These are phyloP conservation scores for Ophion obscuratus DNA, from an alignment of 2,888 invertebrate species.

Conservation along the genomic window DNA sequence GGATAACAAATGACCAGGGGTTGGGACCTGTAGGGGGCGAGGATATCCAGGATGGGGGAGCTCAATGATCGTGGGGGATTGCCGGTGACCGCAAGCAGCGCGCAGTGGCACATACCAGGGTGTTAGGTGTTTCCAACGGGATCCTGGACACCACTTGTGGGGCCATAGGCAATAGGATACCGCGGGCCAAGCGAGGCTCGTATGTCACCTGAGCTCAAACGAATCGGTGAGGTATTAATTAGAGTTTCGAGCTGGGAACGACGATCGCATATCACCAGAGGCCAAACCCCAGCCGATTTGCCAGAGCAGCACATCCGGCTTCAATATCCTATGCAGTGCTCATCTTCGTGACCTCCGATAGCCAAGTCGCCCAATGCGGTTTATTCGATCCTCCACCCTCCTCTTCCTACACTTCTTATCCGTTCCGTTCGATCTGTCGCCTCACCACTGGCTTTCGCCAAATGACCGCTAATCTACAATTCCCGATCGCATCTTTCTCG, in stretches of 20 bases:
- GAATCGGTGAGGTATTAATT: slow-evolving; percentile 83
- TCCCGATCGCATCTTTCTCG: slow-evolving; percentile 25
- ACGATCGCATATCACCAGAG: slow-evolving; percentile 83
- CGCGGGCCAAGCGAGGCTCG: slow-evolving; percentile 77
- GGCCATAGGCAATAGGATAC: slow-evolving; percentile 21
- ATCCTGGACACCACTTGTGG: slow-evolving; percentile 75
- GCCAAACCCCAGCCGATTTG: slow-evolving; percentile 46
- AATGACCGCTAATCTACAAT: slow-evolving; percentile 37
- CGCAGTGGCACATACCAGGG: slow-evolving; percentile 35
- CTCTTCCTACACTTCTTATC: slow-evolving; percentile 5
- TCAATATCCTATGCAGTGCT: background rate
- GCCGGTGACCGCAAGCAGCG: slow-evolving; percentile 29
- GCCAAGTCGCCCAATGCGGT: background rate
- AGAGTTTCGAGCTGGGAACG: slow-evolving; percentile 82
- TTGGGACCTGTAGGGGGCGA: slow-evolving; percentile 72
- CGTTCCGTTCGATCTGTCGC: slow-evolving; percentile 17
- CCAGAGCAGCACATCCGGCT: slow-evolving; percentile 14
- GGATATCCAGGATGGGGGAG: slow-evolving; percentile 1
- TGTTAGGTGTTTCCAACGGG: slow-evolving; percentile 77
- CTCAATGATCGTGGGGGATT: slow-evolving; percentile 49
- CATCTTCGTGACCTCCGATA: slow-evolving; percentile 14
- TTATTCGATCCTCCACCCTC: background rate
- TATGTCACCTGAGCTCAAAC: slow-evolving; percentile 83
- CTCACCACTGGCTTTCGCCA: background rate
- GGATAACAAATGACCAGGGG: slow-evolving; percentile 79